A percentile compares a stretch with the other conserved stretches of the same genome.
Evolutionary conservation across 1,140 invertebrate genomes (phyloP).

Genomic region (Trichomalopsis sarcophagae): DNA sequence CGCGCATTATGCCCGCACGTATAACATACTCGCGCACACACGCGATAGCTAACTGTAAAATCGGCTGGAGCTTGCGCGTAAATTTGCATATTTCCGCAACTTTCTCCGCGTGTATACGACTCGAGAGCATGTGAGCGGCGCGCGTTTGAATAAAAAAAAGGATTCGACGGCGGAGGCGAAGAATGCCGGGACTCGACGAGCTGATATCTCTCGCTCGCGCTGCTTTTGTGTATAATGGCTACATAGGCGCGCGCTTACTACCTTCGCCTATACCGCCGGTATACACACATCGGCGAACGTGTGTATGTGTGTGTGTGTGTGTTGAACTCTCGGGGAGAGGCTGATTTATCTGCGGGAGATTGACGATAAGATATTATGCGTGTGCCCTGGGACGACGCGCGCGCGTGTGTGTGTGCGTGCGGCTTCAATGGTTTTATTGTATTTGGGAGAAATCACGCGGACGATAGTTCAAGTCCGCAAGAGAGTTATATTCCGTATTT

Average conservation of each 20-base stretch:
- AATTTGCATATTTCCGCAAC: constrained; percentile 48
- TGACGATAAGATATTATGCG: constrained; percentile 34
- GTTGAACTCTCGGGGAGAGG: background rate
- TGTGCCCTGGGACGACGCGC: background rate
- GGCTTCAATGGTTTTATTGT: background rate
- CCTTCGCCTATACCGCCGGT: background rate
- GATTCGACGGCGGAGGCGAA: constrained; percentile 1
- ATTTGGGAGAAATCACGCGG: background rate
- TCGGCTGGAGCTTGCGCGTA: background rate
- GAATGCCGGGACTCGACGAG: background rate
- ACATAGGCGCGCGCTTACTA: background rate
- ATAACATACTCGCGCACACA: background rate
- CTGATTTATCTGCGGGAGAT: constrained; percentile 24
- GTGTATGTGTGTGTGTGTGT: background rate
- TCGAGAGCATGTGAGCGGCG: background rate
- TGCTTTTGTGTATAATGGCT: background rate
- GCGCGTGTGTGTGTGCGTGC: too few species aligned
- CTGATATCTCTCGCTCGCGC: background rate
- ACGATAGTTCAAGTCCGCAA: too few species aligned
- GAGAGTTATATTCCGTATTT: too few species aligned
- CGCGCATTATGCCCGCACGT: background rate
- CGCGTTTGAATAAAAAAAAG: constrained; percentile 26
- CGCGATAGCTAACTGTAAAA: constrained; percentile 28
- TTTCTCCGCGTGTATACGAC: constrained; percentile 21
- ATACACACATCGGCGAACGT: background rate